phyloP scores from a whole-genome alignment of 2,888 invertebrate genomes.

The Sclerodermus sp. region DNA sequence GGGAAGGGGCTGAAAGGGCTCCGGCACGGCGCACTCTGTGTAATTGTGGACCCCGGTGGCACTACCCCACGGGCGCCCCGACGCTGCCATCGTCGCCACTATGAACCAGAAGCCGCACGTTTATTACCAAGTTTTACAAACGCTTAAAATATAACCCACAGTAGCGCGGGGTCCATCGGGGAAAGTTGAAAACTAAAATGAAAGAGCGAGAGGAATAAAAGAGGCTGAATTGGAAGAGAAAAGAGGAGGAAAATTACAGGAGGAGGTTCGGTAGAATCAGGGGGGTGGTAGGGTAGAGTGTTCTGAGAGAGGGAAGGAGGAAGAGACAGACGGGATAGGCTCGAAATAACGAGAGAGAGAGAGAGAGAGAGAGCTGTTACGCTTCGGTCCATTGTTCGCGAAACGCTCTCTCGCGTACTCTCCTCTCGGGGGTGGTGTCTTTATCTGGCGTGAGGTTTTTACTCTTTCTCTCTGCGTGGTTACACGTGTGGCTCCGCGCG shows the following conservation, averaged over 20 bases:
- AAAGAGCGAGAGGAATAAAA: background rate
- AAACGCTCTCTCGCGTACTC: constrained; percentile 9
- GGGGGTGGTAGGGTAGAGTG: constrained; percentile 3
- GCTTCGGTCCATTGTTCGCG: background rate
- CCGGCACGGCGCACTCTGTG: constrained; percentile 44
- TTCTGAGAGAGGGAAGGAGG: constrained; percentile 4
- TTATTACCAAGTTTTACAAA: constrained; percentile 42
- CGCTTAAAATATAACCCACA: constrained; percentile 41
- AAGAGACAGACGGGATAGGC: constrained; percentile 6
- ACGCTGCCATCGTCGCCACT: constrained; percentile 3
- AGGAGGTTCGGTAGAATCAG: too few species aligned
- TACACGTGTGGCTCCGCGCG: constrained; percentile 22
- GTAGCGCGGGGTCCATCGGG: constrained; percentile 11
- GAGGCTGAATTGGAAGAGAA: constrained; percentile 1
- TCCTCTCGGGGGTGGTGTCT: constrained; percentile 1
- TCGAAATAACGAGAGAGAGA: constrained; percentile 6
- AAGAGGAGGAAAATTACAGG: background rate
- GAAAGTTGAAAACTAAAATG: background rate
- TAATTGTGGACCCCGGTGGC: constrained; percentile 47
- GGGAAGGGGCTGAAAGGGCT: constrained; percentile 38
- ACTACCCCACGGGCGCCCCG: constrained; percentile 7
- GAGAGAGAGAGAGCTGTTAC: background rate
- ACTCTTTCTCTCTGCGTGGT: constrained; percentile 8
- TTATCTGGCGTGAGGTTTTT: constrained; percentile 7
- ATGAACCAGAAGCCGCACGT: constrained; percentile 18